Conservation (phyloP, 2,113 vertebrate species). For the Alces alces region DNA sequence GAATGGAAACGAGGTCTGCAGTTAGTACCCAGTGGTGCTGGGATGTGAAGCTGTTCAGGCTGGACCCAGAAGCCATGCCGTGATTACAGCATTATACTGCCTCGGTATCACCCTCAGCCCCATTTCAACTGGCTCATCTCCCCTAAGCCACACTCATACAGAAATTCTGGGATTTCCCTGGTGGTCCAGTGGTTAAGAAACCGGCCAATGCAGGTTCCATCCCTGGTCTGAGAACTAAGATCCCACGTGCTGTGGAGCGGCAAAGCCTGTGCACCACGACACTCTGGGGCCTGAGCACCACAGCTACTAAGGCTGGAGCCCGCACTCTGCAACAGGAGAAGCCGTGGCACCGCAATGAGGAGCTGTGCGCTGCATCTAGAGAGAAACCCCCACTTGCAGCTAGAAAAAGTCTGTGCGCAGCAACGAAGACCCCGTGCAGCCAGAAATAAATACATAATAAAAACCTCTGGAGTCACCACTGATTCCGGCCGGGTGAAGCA, state of each 20-base stretch:
- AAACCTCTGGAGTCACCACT: background rate
- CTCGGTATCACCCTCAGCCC: background rate
- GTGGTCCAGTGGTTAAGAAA: background rate
- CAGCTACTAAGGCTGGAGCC: background rate
- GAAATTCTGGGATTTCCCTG: background rate
- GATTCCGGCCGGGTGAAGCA: background rate
- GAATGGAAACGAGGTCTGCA: background rate
- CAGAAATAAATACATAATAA: background rate
- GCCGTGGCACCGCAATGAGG: background rate
- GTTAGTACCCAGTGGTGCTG: background rate
- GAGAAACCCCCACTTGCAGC: background rate
- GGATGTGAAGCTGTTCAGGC: background rate
- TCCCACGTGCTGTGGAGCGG: background rate
- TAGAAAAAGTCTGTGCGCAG: background rate
- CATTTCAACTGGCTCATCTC: background rate
- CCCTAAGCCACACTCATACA: no score
- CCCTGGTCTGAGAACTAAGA: background rate
- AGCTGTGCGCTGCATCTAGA: background rate
- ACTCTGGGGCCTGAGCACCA: background rate
- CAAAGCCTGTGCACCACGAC: background rate
- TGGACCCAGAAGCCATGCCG: background rate
- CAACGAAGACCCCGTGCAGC: background rate
- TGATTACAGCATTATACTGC: background rate
- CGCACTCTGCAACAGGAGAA: background rate
- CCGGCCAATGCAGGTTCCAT: background rate